Evolutionary conservation across 2,888 invertebrate genomes (phyloP).

Genomic region (Eupsilia transversa): DNA sequence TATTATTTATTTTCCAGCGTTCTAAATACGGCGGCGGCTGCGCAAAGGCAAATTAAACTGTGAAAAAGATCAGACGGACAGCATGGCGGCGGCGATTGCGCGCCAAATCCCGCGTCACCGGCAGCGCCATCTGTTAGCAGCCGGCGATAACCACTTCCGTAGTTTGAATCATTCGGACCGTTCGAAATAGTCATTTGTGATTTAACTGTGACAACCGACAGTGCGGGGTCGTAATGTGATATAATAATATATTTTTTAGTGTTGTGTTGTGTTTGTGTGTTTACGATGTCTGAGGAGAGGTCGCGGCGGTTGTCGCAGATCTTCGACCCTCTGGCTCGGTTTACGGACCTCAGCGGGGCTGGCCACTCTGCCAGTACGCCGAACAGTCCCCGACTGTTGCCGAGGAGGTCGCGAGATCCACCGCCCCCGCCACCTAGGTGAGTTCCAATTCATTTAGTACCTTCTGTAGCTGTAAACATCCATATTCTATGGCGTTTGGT

Average conservation of each 20-base stretch:
- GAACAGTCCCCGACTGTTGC: constrained; percentile 93
- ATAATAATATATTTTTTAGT: constrained; percentile 74
- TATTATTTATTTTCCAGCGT: constrained; percentile 86
- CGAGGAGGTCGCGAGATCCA: constrained; percentile 88
- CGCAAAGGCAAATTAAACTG: constrained; percentile 81
- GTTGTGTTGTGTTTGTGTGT: constrained; percentile 81
- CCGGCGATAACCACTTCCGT: constrained; percentile 77
- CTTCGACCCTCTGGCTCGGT: constrained; percentile 94
- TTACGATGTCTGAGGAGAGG: constrained; percentile 92
- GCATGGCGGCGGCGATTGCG: constrained; percentile 84
- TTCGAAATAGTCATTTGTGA: constrained; percentile 86
- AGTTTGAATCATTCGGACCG: constrained; percentile 82
- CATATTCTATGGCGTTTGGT: neutral
- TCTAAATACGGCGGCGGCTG: constrained; percentile 80
- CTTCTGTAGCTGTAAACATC: neutral
- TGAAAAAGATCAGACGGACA: constrained; percentile 84
- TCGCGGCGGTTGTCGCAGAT: constrained; percentile 95
- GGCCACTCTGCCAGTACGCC: constrained; percentile 91
- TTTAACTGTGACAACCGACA: constrained; percentile 76
- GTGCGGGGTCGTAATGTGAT: constrained; percentile 85
- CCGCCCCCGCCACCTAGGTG: constrained; percentile 89
- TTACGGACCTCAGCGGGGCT: constrained; percentile 92
- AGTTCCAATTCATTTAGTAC: constrained; percentile 61
- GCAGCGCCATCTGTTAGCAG: constrained; percentile 82
- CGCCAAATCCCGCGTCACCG: constrained; percentile 82